Base-by-base conservation (phyloP, 2,888 invertebrate species). In the Kuschelorhynchus macadamiae region DNA sequence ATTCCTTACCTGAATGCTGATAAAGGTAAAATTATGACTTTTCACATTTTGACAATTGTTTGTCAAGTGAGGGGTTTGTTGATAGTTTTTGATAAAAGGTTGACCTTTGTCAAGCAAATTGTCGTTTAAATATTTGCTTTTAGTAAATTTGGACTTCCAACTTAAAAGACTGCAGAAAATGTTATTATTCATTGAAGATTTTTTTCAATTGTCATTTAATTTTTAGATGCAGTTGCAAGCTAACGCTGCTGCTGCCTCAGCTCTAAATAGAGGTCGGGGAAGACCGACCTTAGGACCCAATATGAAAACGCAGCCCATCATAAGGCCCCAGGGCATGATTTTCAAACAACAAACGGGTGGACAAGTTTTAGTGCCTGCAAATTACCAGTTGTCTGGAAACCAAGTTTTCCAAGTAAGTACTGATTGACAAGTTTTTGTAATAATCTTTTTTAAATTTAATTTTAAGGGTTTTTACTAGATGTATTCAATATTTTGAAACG, bases 271-370 rank as follows among this genome's bases (percentile, higher is more conserved):
- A 55, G 81, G 81, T n/a, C 73, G 84, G 14, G 84, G 84, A 4
- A 75, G 84, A 57, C 83, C 83, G 0, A 73, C 80, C 7, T 64
- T 83, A 39, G 77, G 77, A 11, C 60, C 73, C 1, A 73, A 71
- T 14, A 60, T 75, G 7, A 74, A 76, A 36, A 55, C 62, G 12
- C 71, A 73, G 14, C 75, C 75, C 39, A 63, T 76, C n/a, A 70
- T 80, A 56, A 72, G 68, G 17, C 76, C 75, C 8, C 78, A 78
- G 41, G 90, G 89, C 56, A 89, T 92, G 83, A 88, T 92, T 85
- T 91, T 91, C 76, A 89, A 91, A 84, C 90, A 90, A 74, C 90
- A 90, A 75, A 85, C 89, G 17, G 86, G 86, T 47, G 85, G 87
- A 67, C 84, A 85, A 59, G 85, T 89, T 46, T 80, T 87, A 74